These are phyloP conservation scores for Heliconius ethilla DNA, from an alignment of 2,888 invertebrate species.

Conservation along the genomic window DNA sequence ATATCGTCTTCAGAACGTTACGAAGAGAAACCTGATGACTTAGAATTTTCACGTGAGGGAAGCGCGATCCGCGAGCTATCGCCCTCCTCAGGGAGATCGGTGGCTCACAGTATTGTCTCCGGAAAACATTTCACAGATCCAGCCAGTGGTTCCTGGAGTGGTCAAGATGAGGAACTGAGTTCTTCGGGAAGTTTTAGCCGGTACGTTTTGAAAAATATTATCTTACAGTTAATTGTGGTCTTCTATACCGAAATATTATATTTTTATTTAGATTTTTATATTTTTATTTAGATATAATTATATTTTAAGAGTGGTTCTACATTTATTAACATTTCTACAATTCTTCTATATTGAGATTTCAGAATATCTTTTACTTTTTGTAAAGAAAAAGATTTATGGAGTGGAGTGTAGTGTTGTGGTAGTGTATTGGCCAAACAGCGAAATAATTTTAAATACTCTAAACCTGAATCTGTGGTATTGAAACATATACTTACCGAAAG, in stretches of 20 bases:
- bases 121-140: constrained; percentile 82
- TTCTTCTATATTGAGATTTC: background rate
- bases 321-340: too few relatives aligned
- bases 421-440: too few relatives aligned
- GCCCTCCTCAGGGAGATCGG: constrained; percentile 78
- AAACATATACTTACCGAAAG: too few relatives aligned
- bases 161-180: constrained; percentile 78
- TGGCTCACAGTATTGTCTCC: constrained; percentile 75
- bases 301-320: background rate
- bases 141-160: constrained; percentile 80
- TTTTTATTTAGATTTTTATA: too few relatives aligned
- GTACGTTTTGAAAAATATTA: constrained; percentile 52
- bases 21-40: constrained; percentile 70
- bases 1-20: constrained; percentile 54
- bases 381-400: too few relatives aligned
- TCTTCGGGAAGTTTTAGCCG: constrained; percentile 80
- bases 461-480: too few relatives aligned
- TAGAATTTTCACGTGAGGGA: constrained; percentile 72
- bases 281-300: too few relatives aligned
- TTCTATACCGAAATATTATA: background rate
- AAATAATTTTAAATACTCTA: too few relatives aligned
- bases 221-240: background rate
- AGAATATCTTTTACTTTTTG: background rate
- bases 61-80: constrained; percentile 76
- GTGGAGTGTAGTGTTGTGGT: too few relatives aligned